Conservation (phyloP, 2,888 invertebrate species). For the Plusia festucae region DNA sequence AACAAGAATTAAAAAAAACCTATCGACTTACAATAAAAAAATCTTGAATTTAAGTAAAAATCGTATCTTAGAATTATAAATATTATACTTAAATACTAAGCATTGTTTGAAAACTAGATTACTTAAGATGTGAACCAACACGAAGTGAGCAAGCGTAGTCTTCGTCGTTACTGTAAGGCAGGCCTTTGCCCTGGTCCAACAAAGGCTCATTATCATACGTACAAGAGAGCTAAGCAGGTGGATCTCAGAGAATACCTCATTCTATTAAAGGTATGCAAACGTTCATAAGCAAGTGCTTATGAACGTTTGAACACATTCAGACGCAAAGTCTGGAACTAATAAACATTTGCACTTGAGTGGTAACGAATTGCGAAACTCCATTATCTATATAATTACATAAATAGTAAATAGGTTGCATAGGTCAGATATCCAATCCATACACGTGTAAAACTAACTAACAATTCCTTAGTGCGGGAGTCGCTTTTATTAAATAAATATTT, state of each 20-base stretch:
- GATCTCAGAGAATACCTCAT: not conserved
- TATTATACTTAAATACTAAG: too few species aligned
- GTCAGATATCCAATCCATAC: too few species aligned
- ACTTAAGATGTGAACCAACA: not conserved
- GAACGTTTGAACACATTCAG: not conserved
- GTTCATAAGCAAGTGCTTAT: not conserved
- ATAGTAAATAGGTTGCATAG: too few species aligned
- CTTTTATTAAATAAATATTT: too few species aligned
- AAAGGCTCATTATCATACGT: not conserved
- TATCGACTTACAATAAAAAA: too few species aligned
- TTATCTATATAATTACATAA: too few species aligned
- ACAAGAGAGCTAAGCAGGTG: conserved; percentile 4
- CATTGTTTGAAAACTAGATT: not conserved
- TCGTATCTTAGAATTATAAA: too few species aligned
- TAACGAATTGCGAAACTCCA: too few species aligned
- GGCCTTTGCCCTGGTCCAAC: not conserved
- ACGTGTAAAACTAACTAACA: too few species aligned
- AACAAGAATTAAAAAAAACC: too few species aligned
- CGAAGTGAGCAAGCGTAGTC: not conserved
- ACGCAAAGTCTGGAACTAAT: not conserved
- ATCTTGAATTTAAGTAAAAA: too few species aligned
- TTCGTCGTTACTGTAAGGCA: not conserved
- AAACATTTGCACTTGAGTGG: not conserved
- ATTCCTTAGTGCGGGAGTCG: too few species aligned
- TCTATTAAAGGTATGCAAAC: not conserved